phyloP scores from a whole-genome alignment of 1,140 invertebrate species.

The Drosophila ambigua region DNA sequence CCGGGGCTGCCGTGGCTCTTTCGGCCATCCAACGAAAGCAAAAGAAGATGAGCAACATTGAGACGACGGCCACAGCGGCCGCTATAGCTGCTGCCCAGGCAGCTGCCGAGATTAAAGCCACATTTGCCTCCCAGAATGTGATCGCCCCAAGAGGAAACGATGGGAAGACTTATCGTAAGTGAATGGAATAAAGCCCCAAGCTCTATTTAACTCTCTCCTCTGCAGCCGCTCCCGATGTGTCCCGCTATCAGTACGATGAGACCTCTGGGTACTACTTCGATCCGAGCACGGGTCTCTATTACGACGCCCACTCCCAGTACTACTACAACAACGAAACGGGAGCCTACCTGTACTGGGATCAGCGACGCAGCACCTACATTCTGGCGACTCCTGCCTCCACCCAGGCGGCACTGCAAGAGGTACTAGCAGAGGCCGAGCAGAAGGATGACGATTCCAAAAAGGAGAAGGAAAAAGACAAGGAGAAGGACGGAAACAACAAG shows the following conservation, averaged over 20 bases:
- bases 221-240: slow-evolving; percentile 93
- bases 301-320: slow-evolving; percentile 97
- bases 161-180: slow-evolving; percentile 88
- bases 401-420: slow-evolving; percentile 76
- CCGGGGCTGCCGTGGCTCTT: slow-evolving; percentile 94
- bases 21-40: slow-evolving; percentile 89
- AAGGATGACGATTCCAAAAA: slow-evolving; percentile 78
- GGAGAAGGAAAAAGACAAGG: slow-evolving; percentile 84
- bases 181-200: too few species aligned
- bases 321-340: slow-evolving; percentile 95
- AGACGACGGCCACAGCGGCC: slow-evolving; percentile 70
- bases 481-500: slow-evolving; percentile 78
- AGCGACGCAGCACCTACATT: slow-evolving; percentile 91
- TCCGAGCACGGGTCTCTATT: slow-evolving; percentile 95
- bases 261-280: slow-evolving; percentile 99
- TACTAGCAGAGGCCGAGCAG: slow-evolving; percentile 54
- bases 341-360: slow-evolving; percentile 98
- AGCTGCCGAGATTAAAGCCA: slow-evolving; percentile 64
- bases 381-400: slow-evolving; percentile 87
- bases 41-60: slow-evolving; percentile 75
- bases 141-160: slow-evolving; percentile 86
- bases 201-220: neutral
- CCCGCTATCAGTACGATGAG: slow-evolving; percentile 97
- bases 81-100: slow-evolving; percentile 76
- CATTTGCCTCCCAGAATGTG: slow-evolving; percentile 65